Percentiles rank a stretch among this genome's conserved stretches.
Conservation (phyloP, 2,113 vertebrate genomes). For the Amazona vittata region DNA sequence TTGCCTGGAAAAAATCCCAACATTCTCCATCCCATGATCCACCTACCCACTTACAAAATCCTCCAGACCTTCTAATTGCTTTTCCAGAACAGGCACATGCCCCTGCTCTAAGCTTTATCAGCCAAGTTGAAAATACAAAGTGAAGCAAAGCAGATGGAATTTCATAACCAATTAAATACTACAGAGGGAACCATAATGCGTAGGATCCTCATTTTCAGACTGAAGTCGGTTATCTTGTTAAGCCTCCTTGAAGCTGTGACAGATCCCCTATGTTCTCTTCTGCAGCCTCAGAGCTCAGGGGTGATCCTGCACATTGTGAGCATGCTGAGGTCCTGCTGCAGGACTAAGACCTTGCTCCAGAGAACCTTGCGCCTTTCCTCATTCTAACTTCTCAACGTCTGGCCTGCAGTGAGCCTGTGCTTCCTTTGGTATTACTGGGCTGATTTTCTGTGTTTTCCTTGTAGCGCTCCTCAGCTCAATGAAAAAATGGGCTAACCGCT, state of each 20-base stretch:
- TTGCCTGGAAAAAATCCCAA: neutral
- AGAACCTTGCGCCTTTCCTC: neutral
- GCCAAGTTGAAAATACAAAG: neutral
- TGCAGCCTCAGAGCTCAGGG: neutral
- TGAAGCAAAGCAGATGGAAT: slow-evolving; percentile 56
- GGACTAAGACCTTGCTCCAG: neutral
- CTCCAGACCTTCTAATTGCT: neutral
- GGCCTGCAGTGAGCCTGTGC: neutral
- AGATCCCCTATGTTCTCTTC: neutral
- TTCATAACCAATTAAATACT: slow-evolving; percentile 46
- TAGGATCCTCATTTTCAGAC: slow-evolving; percentile 4
- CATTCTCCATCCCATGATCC: neutral
- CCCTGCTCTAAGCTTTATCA: neutral
- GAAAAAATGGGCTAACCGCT: neutral
- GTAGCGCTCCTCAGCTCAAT: neutral
- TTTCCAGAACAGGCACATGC: neutral
- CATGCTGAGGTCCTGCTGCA: neutral
- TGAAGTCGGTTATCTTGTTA: neutral
- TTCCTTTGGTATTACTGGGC: neutral
- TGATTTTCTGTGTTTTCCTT: neutral
- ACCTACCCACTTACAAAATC: neutral
- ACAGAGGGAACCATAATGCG: neutral
- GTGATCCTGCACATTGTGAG: neutral
- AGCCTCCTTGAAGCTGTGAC: neutral
- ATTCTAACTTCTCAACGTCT: neutral